Conservation (phyloP, 2,797 vertebrate species). For the Silurus lanzhouensis region DNA sequence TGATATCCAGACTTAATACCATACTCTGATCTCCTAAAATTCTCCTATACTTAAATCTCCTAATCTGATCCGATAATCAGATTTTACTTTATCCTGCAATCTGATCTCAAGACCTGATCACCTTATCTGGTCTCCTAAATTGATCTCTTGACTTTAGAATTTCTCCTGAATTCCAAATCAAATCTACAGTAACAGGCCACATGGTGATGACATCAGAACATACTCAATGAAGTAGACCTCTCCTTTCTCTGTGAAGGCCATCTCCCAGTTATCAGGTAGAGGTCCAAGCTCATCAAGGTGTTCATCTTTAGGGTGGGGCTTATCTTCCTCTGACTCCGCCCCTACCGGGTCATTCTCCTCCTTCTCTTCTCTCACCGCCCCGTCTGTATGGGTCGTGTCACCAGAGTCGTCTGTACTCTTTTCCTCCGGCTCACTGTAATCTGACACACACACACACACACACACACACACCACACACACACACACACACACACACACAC, state of each 20-base stretch:
- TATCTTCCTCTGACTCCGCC: conserved; percentile 76
- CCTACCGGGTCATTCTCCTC: conserved; percentile 52
- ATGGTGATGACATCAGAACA: conserved; percentile 66
- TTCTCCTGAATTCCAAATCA: not conserved
- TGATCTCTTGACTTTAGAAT: not conserved
- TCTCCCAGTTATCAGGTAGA: conserved; percentile 98
- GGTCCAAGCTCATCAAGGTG: conserved; percentile 84
- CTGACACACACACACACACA: conserved; percentile 64
- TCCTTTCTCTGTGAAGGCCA: conserved; percentile 98
- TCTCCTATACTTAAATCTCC: not conserved
- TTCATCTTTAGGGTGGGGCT: conserved; percentile 61
- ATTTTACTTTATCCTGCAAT: not conserved
- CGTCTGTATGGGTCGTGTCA: not conserved
- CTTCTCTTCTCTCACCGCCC: not conserved
- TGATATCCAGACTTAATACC: too few species aligned
- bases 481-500: conserved; percentile 1
- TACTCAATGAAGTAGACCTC: conserved; percentile 99
- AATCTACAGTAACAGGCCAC: not conserved
- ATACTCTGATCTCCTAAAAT: too few species aligned
- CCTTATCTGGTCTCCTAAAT: not conserved
- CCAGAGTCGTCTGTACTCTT: conserved; percentile 68
- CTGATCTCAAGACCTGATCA: not conserved
- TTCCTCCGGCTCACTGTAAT: conserved; percentile 96
- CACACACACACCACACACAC: conserved; percentile 43
- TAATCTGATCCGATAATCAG: not conserved